phyloP scores from a whole-genome alignment of 1,140 invertebrate species.

The Camponotus floridanus region DNA sequence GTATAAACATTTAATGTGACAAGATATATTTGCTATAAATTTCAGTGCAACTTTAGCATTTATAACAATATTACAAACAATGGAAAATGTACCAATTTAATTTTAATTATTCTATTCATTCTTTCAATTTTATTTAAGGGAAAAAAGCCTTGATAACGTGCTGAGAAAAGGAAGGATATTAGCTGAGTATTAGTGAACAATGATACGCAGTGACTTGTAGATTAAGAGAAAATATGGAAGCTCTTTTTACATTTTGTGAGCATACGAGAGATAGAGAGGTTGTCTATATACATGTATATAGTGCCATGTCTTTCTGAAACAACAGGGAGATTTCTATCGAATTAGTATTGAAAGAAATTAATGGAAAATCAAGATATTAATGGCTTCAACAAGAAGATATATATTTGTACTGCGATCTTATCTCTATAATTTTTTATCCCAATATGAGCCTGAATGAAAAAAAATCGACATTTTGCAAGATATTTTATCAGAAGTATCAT shows the following conservation, averaged over 20 bases:
- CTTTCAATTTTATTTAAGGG: constrained; percentile 40
- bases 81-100: constrained; percentile 53
- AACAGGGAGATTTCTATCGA: constrained; percentile 11
- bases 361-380: constrained; percentile 22
- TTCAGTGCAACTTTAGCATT: constrained; percentile 34
- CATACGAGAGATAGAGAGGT: constrained; percentile 12
- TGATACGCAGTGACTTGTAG: neutral
- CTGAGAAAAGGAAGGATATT: constrained; percentile 32
- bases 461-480: constrained; percentile 2
- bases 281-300: constrained; percentile 67
- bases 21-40: constrained; percentile 25
- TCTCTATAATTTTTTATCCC: constrained; percentile 27
- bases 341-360: constrained; percentile 20
- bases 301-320: constrained; percentile 68
- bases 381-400: constrained; percentile 8
- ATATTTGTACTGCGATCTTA: constrained; percentile 49
- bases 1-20: constrained; percentile 49
- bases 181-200: constrained; percentile 11
- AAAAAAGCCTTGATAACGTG: constrained; percentile 32
- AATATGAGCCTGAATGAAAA: constrained; percentile 30
- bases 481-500: constrained; percentile 60
- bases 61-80: constrained; percentile 55
- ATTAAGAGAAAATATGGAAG: constrained; percentile 20
- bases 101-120: constrained; percentile 67
- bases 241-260: constrained; percentile 40